Evolutionary conservation across 2,888 invertebrate genomes (phyloP).

Genomic region (Scaeva pyrastri): DNA sequence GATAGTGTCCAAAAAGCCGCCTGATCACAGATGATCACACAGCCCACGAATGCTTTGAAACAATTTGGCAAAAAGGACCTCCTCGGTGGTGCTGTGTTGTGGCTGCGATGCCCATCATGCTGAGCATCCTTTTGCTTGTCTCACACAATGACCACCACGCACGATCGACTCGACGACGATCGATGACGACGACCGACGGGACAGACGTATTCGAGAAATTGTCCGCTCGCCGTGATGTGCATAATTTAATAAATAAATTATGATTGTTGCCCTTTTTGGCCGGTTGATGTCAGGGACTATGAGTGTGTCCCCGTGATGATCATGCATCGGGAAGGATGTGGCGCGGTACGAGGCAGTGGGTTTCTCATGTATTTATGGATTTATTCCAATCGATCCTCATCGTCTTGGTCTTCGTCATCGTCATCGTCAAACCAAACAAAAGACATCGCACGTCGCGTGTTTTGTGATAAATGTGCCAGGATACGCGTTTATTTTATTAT

Average conservation of each 20-base stretch:
- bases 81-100: constrained; percentile 48
- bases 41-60: constrained; percentile 29
- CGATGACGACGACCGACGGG: not conserved
- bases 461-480: constrained; percentile 84
- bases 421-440: constrained; percentile 25
- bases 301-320: not conserved
- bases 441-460: constrained; percentile 63
- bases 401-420: not conserved
- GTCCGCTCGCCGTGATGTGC: constrained; percentile 75
- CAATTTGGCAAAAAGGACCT: constrained; percentile 74
- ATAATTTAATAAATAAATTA: constrained; percentile 78
- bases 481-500: constrained; percentile 84
- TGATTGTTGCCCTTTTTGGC: constrained; percentile 72
- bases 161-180: not conserved
- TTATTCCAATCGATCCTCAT: constrained; percentile 72
- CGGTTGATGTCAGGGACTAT: not conserved
- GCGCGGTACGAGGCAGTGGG: too few relatives aligned
- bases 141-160: constrained; percentile 26
- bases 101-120: not conserved
- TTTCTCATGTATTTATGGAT: constrained; percentile 77
- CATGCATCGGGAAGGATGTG: not conserved
- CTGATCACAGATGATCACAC: constrained; percentile 76
- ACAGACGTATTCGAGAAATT: constrained; percentile 40
- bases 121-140: constrained; percentile 51
- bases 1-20: constrained; percentile 84